Evolutionary conservation across 64 coral and sea anemone genomes (phyloP).

Genomic region (Trachythela sp.): DNA sequence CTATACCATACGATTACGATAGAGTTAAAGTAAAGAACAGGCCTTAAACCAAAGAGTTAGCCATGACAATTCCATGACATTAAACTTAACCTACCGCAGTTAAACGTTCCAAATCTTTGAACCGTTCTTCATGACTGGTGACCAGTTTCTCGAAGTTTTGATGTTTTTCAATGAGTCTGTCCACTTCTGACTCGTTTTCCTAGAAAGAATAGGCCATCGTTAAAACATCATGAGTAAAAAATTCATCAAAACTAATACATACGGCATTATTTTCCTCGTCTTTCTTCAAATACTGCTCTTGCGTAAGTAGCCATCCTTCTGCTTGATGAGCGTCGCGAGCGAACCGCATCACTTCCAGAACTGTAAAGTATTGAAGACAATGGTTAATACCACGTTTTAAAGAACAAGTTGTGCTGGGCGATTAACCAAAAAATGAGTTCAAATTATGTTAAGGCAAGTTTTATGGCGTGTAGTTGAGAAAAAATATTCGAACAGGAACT

Average conservation of each 20-base stretch:
- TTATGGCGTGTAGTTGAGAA: no score
- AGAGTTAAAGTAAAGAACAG: no score
- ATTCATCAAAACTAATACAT: not conserved
- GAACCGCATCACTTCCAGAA: conserved; percentile 98
- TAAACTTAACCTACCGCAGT: conserved; percentile 58
- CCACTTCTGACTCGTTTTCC: conserved; percentile 86
- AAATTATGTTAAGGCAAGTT: no score
- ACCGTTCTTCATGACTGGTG: conserved; percentile 82
- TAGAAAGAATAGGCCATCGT: conserved; percentile 7
- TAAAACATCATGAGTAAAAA: not conserved
- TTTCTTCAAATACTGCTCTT: conserved; percentile 74
- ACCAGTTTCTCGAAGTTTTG: conserved; percentile 90
- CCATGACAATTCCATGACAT: no score
- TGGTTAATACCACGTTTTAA: not conserved
- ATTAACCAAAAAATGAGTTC: not conserved
- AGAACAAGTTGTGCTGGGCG: not conserved
- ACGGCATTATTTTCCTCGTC: conserved; percentile 7
- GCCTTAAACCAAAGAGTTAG: no score
- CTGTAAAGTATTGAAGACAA: conserved; percentile 19
- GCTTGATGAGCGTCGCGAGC: conserved; percentile 91
- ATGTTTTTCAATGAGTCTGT: conserved; percentile 94
- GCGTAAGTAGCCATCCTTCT: conserved; percentile 83
- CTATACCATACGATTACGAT: no score
- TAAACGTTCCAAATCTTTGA: conserved; percentile 72
- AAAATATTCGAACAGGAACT: no score